Evolutionary conservation across 2,113 vertebrate genomes (phyloP).

Genomic region (Saguinus imperator): DNA sequence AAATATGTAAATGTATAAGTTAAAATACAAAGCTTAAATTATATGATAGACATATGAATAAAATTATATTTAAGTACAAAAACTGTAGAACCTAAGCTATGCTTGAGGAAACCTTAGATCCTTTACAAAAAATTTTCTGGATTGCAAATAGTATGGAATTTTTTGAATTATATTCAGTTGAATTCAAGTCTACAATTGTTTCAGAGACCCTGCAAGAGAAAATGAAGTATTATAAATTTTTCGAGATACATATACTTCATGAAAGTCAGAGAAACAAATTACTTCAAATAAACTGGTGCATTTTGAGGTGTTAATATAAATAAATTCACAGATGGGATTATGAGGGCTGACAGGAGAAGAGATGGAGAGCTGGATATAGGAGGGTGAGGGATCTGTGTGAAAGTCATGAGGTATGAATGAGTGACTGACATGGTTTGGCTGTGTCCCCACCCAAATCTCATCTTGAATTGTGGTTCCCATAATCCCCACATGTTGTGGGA

Average conservation of each 20-base stretch:
- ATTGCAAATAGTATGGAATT: neutral
- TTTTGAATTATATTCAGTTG: neutral
- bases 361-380: rapidly evolving
- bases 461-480: too few relatives aligned
- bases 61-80: neutral
- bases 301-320: neutral
- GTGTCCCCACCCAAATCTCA: too few relatives aligned
- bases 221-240: neutral
- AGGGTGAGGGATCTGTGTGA: neutral
- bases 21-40: neutral
- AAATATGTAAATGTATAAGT: neutral
- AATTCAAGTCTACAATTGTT: neutral
- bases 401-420: neutral
- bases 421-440: too few relatives aligned
- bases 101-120: neutral
- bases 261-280: neutral
- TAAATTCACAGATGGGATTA: neutral
- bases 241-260: neutral
- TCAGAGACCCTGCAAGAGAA: neutral
- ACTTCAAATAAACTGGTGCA: neutral
- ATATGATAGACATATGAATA: neutral
- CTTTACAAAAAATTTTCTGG: neutral
- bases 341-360: neutral
- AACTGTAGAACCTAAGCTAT: neutral
- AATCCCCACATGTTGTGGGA: too few relatives aligned